Evolutionary conservation across 2,113 vertebrate species (phyloP).

Genomic region (Anoplopoma fimbria): DNA sequence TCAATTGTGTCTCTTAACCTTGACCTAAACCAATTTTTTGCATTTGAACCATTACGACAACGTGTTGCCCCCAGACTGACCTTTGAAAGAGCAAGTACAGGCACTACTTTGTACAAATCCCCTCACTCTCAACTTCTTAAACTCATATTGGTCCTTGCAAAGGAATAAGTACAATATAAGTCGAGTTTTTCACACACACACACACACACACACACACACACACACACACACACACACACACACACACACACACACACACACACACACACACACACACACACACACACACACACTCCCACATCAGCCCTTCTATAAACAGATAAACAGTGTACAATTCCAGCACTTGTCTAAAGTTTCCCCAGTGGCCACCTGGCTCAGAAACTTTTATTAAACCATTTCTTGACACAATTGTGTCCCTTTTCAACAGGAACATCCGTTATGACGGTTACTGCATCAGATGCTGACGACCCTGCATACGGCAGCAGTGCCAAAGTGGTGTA

Average conservation of each 20-base stretch:
- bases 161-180: background rate
- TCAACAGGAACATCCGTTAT: conserved; percentile 96
- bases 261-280: background rate
- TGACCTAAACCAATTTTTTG: too few species aligned
- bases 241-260: background rate
- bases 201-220: background rate
- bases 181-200: background rate
- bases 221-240: background rate
- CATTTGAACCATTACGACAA: background rate
- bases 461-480: conserved; percentile 95
- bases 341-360: conserved; percentile 9
- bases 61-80: too few species aligned
- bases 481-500: conserved; percentile 96
- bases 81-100: background rate
- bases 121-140: background rate
- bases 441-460: conserved; percentile 96
- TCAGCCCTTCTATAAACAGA: background rate
- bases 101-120: background rate
- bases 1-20: background rate
- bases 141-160: conserved; percentile 7
- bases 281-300: background rate
- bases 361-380: background rate
- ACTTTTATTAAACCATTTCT: background rate
- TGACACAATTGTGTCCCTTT: conserved; percentile 44
- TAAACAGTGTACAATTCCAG: background rate